These are phyloP conservation scores for Agrilus mali DNA, from an alignment of 2,888 invertebrate species.

Conservation along the genomic window DNA sequence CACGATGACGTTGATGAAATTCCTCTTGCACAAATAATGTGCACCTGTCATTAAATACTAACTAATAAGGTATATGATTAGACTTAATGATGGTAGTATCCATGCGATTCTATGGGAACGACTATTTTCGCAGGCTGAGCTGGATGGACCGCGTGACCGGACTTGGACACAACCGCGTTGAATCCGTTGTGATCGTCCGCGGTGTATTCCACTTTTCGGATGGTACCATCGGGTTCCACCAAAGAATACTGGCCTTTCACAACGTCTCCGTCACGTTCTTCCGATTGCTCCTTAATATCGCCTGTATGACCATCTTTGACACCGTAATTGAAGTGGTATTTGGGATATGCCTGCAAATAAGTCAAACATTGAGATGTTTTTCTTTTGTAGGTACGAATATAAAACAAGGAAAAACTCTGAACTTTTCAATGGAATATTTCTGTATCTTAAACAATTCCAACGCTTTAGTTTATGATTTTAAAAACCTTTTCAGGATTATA, in stretches of 20 bases:
- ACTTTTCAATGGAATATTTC: too few relatives aligned
- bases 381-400: too few relatives aligned
- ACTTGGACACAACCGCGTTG: slow-evolving; percentile 45
- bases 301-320: slow-evolving; percentile 59
- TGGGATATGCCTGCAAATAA: slow-evolving; percentile 46
- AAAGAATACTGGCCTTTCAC: slow-evolving; percentile 60
- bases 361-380: too few relatives aligned
- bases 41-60: too few relatives aligned
- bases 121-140: slow-evolving; percentile 13
- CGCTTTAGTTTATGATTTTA: too few relatives aligned
- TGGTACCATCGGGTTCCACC: slow-evolving; percentile 50
- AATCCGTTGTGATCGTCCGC: slow-evolving; percentile 45
- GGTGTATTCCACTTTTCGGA: slow-evolving; percentile 51
- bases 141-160: slow-evolving; percentile 44
- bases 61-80: background rate
- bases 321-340: slow-evolving; percentile 57
- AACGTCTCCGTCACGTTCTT: slow-evolving; percentile 57
- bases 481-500: too few relatives aligned
- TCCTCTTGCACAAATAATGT: too few relatives aligned
- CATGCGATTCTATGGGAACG: slow-evolving; percentile 10
- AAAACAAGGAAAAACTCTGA: too few relatives aligned
- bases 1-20: too few relatives aligned
- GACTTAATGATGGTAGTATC: slow-evolving; percentile 7
- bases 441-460: too few relatives aligned
- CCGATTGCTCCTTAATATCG: slow-evolving; percentile 58